These are phyloP conservation scores for Aporrectodea caliginosa DNA, from an alignment of 1,140 invertebrate genomes.

Conservation along the genomic window DNA sequence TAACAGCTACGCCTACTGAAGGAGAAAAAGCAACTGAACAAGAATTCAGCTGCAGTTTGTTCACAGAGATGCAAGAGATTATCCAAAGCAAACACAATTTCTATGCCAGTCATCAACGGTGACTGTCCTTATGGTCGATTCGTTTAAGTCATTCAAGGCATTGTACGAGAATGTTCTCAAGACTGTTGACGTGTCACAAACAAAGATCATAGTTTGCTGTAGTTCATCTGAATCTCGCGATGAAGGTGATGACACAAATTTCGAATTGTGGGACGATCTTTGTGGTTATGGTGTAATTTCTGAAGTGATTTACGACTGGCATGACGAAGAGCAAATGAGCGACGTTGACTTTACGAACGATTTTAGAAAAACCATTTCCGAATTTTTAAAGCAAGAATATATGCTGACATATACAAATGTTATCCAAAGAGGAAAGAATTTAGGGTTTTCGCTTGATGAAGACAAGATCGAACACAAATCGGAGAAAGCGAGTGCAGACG, in stretches of 20 bases:
- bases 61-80: conserved; percentile 1
- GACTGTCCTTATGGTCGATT: not conserved
- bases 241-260: too few relatives aligned
- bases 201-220: not conserved
- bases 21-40: not conserved
- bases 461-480: not conserved
- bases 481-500: not conserved
- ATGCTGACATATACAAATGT: not conserved
- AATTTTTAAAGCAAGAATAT: not conserved
- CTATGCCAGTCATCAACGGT: not conserved
- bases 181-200: not conserved
- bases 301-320: not conserved
- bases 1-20: too few relatives aligned
- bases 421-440: not conserved
- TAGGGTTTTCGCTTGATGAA: not conserved
- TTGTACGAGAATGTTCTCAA: not conserved
- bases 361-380: not conserved
- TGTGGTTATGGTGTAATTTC: not conserved
- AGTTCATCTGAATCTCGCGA: not conserved
- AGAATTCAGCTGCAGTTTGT: not conserved
- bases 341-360: not conserved
- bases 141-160: not conserved
- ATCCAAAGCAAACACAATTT: not conserved
- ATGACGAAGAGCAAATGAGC: not conserved
- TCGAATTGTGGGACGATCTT: too few relatives aligned